Evolutionary conservation across 2,797 vertebrate species (phyloP).

Genomic region (Darevskia mixta): DNA sequence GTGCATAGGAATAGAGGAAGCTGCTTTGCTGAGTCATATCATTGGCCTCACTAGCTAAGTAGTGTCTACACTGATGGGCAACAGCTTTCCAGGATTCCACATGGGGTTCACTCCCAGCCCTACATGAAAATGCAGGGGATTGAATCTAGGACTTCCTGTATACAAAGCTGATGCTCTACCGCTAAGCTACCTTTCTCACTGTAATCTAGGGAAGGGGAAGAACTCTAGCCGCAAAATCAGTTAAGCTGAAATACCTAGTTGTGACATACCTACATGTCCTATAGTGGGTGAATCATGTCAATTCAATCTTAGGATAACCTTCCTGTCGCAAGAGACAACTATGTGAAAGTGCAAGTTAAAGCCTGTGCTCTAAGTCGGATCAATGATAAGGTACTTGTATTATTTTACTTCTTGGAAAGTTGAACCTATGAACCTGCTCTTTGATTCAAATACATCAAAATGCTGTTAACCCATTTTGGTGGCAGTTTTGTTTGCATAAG

Average conservation of each 20-base stretch:
- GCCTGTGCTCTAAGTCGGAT: conserved; percentile 92
- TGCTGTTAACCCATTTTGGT: neutral
- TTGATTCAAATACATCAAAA: neutral
- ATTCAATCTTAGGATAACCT: conserved; percentile 82
- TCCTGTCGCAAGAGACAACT: conserved; percentile 78
- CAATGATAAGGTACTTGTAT: conserved; percentile 85
- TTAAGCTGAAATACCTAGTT: neutral
- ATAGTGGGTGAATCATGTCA: neutral
- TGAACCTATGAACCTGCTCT: conserved; percentile 33
- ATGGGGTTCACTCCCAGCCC: too few species aligned
- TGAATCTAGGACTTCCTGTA: too few species aligned
- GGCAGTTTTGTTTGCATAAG: neutral
- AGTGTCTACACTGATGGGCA: too few species aligned
- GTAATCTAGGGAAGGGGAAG: neutral
- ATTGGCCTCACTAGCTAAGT: too few species aligned
- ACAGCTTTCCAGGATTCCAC: too few species aligned
- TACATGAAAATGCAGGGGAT: too few species aligned
- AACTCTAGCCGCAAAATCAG: neutral
- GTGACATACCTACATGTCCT: neutral
- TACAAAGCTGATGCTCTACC: too few species aligned
- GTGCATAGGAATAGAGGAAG: too few species aligned
- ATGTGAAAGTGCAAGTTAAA: conserved; percentile 92
- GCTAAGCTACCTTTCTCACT: neutral
- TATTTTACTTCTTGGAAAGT: conserved; percentile 14
- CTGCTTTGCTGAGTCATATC: too few species aligned